phyloP scores from a whole-genome alignment of 2,113 vertebrate species.

The Nicator chloris region DNA sequence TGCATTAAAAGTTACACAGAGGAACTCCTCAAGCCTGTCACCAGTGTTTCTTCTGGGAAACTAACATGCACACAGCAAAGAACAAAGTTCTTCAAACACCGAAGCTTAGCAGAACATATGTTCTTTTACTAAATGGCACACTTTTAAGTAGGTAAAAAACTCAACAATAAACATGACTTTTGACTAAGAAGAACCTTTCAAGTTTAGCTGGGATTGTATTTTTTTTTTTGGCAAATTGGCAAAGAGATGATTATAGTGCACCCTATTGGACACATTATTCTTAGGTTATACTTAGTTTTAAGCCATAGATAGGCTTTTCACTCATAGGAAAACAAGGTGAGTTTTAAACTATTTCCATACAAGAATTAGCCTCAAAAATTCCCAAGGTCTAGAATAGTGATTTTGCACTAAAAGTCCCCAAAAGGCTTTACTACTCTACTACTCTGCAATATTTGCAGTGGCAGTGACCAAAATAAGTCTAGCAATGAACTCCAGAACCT shows the following conservation, averaged over 20 bases:
- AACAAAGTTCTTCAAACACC: not conserved
- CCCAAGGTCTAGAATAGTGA: not conserved
- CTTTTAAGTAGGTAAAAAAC: not conserved
- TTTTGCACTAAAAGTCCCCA: not conserved
- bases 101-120: not conserved
- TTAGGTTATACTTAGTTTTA: not conserved
- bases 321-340: not conserved
- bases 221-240: not conserved
- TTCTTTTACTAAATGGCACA: not conserved
- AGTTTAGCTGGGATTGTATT: not conserved
- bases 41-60: not conserved
- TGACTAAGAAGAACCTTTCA: not conserved
- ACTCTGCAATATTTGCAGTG: not conserved
- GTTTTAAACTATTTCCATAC: not conserved
- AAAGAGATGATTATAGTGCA: fast-evolving
- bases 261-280: not conserved
- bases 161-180: not conserved
- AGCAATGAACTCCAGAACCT: not conserved
- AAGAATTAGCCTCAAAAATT: not conserved
- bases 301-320: not conserved
- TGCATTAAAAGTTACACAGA: not conserved
- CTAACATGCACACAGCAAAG: not conserved
- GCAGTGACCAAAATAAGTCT: not conserved
- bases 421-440: not conserved
- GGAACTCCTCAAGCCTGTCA: not conserved